Percentiles rank a stretch among this genome's conserved stretches.
Conservation (phyloP, 2,113 vertebrate species). For the Sinocyclocheilus anophthalmus region DNA sequence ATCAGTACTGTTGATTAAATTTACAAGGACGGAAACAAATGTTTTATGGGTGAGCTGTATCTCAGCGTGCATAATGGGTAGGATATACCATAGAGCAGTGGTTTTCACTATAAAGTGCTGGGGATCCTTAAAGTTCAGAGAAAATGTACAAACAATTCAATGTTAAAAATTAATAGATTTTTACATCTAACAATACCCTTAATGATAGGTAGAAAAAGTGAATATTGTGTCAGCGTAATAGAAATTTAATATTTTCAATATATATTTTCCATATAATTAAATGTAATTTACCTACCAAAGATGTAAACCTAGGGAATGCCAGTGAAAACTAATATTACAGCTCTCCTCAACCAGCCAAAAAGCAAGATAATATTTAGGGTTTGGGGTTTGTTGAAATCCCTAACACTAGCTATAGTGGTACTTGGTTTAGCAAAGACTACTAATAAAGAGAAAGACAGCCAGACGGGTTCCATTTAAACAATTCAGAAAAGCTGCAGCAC, state of each 20-base stretch:
- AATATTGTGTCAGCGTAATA: too few species aligned
- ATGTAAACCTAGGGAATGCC: too few species aligned
- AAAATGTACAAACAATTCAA: not conserved
- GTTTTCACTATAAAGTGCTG: not conserved
- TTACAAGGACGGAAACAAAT: not conserved
- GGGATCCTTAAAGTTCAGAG: not conserved
- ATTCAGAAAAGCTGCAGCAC: constrained; percentile 4
- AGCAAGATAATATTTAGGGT: too few species aligned
- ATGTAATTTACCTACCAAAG: too few species aligned
- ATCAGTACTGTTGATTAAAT: not conserved
- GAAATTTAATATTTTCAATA: too few species aligned
- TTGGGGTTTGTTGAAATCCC: not conserved
- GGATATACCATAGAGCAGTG: not conserved
- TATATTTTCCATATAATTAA: too few species aligned
- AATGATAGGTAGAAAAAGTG: too few species aligned
- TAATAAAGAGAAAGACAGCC: not conserved
- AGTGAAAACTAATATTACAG: not conserved
- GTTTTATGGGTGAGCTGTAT: not conserved
- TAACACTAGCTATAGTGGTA: not conserved
- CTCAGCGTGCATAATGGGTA: not conserved
- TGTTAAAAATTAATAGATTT: not conserved
- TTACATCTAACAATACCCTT: too few species aligned
- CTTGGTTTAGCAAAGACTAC: not conserved
- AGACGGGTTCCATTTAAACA: not conserved
- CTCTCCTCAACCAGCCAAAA: not conserved